Evolutionary conservation across 2,113 vertebrate species (phyloP).

Genomic region (Pardalotus punctatus): DNA sequence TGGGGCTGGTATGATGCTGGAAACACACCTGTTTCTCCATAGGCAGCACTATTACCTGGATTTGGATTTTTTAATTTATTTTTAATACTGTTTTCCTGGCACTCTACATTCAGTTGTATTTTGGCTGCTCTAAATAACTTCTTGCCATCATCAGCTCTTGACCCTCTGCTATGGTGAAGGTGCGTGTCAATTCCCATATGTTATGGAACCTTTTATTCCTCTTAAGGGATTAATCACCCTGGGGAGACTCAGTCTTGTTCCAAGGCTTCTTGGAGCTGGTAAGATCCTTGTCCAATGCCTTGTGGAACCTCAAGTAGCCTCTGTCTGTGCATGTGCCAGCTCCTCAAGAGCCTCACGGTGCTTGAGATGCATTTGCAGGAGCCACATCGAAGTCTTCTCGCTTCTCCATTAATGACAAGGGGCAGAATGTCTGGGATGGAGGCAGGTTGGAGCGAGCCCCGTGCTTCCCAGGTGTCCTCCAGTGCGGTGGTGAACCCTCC

Average conservation of each 20-base stretch:
- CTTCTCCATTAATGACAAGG: not conserved
- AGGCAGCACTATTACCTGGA: not conserved
- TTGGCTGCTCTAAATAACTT: not conserved
- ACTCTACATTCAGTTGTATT: not conserved
- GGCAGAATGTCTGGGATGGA: not conserved
- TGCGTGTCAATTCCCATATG: fast-evolving
- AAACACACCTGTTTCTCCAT: not conserved
- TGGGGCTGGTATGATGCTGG: fast-evolving
- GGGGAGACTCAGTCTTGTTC: not conserved
- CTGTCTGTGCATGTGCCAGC: fast-evolving
- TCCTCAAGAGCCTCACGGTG: not conserved
- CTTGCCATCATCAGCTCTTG: not conserved
- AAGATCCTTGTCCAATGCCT: not conserved
- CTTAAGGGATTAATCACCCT: fast-evolving
- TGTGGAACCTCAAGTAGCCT: not conserved
- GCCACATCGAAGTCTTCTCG: fast-evolving
- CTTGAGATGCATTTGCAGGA: not conserved
- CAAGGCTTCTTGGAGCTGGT: not conserved
- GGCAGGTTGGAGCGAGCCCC: fast-evolving
- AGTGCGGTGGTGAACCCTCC: fast-evolving
- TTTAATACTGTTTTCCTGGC: fast-evolving
- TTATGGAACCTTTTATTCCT: not conserved
- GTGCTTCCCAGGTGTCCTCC: fast-evolving
- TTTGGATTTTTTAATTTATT: not conserved
- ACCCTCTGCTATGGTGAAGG: not conserved